Percentiles rank a stretch among this genome's conserved stretches.
Conservation (phyloP, 2,113 vertebrate genomes). For the Tachysurus fulvidraco region DNA sequence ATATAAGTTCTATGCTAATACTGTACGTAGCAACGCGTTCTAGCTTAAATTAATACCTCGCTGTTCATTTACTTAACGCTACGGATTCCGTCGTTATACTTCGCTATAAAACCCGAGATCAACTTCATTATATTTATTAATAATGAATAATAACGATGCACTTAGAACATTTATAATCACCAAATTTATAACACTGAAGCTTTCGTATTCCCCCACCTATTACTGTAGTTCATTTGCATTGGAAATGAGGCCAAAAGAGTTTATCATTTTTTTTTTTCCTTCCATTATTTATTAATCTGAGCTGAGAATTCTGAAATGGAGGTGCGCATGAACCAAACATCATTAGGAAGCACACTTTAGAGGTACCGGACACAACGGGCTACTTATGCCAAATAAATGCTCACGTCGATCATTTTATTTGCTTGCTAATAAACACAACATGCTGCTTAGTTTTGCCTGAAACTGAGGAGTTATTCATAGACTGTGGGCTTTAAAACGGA, state of each 20-base stretch:
- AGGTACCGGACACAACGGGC: not conserved
- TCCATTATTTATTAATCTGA: not conserved
- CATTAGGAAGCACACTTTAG: not conserved
- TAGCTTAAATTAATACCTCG: not conserved
- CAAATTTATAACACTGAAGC: not conserved
- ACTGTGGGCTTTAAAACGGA: not conserved
- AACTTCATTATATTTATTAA: not conserved
- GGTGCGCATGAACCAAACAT: not conserved
- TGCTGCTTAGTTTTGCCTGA: not conserved
- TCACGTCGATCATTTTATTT: not conserved
- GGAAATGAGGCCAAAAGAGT: not conserved
- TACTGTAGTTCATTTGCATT: not conserved
- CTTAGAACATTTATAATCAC: not conserved
- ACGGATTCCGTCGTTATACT: not conserved
- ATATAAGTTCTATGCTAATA: not conserved
- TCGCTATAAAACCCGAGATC: not conserved
- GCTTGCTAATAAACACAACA: not conserved
- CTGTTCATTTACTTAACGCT: not conserved
- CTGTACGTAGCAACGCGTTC: not conserved
- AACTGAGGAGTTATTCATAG: not conserved
- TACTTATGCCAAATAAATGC: not conserved
- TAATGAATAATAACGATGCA: not conserved
- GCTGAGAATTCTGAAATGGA: not conserved
- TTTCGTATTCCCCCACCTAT: not conserved
- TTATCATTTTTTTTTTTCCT: not conserved